Conservation (phyloP, 2,113 vertebrate genomes). For the Clupea harengus region DNA sequence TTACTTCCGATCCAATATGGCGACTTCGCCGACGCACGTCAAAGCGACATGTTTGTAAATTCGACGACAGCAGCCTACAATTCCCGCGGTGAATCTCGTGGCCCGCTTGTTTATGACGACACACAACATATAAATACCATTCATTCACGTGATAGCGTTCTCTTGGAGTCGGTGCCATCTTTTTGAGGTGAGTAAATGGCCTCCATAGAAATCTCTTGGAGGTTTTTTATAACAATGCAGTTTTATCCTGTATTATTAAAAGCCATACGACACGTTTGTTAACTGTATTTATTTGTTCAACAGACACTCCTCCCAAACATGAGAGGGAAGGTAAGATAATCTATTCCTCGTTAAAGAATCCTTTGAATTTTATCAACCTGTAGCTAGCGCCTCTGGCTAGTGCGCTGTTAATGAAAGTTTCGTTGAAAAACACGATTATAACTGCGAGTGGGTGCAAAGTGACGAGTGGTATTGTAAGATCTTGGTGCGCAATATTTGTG, state of each 20-base stretch:
- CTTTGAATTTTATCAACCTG: neutral
- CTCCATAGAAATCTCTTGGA: rapidly evolving
- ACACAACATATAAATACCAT: constrained; percentile 41
- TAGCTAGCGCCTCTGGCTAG: neutral
- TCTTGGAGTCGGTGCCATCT: constrained; percentile 65
- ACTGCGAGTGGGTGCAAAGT: neutral
- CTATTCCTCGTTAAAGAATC: neutral
- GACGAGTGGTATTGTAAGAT: no score
- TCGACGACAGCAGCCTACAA: neutral
- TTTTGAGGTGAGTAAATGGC: neutral
- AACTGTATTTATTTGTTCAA: constrained; percentile 43
- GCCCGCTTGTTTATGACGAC: constrained; percentile 53
- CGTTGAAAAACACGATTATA: neutral
- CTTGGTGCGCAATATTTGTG: no score
- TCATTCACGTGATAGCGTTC: constrained; percentile 39
- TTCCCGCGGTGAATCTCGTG: neutral
- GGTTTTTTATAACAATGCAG: neutral
- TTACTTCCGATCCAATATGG: no score
- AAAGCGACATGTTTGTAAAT: neutral
- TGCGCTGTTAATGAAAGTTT: neutral
- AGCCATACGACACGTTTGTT: constrained; percentile 37
- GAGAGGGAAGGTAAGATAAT: constrained; percentile 85
- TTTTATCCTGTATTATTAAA: neutral
- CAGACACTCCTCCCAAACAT: constrained; percentile 69
- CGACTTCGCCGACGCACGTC: no score